Conservation (phyloP, 2,113 vertebrate species). For the Chloropsis hardwickii region DNA sequence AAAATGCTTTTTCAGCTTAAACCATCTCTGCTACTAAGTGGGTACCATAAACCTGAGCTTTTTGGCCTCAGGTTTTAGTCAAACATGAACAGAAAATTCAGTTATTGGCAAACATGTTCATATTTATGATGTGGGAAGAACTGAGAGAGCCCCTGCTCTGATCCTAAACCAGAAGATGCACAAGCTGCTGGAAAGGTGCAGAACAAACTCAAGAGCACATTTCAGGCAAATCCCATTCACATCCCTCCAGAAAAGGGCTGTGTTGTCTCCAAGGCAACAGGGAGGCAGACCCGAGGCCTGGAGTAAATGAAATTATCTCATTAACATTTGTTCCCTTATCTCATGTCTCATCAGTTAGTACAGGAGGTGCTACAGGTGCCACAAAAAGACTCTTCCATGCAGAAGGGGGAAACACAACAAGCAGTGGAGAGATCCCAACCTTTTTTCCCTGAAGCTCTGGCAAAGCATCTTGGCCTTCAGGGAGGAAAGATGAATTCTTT, state of each 20-base stretch:
- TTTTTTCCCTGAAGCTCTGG: not conserved
- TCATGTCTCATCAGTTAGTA: not conserved
- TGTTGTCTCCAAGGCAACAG: conserved; percentile 12
- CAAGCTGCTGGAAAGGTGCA: not conserved
- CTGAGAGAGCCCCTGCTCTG: not conserved
- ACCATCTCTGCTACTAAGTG: not conserved
- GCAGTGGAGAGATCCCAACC: not conserved
- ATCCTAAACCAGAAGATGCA: not conserved
- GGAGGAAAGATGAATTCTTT: not conserved
- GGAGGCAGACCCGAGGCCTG: not conserved
- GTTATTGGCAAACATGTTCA: not conserved
- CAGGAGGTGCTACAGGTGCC: not conserved
- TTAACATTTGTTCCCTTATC: not conserved
- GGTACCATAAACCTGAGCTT: not conserved
- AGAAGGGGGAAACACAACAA: not conserved
- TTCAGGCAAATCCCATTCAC: not conserved
- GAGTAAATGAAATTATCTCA: conserved; percentile 12
- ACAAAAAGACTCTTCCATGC: not conserved
- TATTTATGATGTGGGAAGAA: not conserved
- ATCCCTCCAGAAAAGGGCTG: not conserved
- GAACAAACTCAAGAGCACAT: not conserved
- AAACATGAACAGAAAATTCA: not conserved
- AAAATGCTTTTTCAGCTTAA: not conserved
- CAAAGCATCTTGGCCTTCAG: not conserved
- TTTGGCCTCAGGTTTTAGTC: not conserved